Percentiles rank a stretch among this genome's conserved stretches.
Evolutionary conservation across 1,140 invertebrate genomes (phyloP).

Genomic region (Polypedilum pembai): DNA sequence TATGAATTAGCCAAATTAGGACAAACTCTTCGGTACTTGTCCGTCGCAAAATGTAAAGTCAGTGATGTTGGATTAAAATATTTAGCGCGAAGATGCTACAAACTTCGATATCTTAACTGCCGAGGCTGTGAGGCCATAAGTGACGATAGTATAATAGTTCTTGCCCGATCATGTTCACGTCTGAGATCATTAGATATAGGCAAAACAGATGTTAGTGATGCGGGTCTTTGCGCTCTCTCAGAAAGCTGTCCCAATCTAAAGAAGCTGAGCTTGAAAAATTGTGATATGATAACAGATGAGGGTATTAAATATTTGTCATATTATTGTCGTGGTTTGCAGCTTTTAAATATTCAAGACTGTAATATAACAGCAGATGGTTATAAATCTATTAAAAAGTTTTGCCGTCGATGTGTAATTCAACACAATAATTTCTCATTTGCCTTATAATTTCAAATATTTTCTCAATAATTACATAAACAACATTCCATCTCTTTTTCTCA

Average conservation of each 20-base stretch:
- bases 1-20: conserved; percentile 83
- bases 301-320: conserved; percentile 80
- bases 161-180: conserved; percentile 74
- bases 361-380: conserved; percentile 80
- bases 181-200: conserved; percentile 80
- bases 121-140: conserved; percentile 86
- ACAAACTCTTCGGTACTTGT: conserved; percentile 72
- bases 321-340: conserved; percentile 77
- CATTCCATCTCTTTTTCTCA: too few relatives aligned
- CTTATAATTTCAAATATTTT: conserved; percentile 27
- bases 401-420: conserved; percentile 84
- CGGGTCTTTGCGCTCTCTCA: conserved; percentile 72
- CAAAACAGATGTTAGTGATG: conserved; percentile 86
- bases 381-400: conserved; percentile 82
- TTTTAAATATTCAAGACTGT: conserved; percentile 87
- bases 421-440: conserved; percentile 83
- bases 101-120: conserved; percentile 81
- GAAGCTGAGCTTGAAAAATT: conserved; percentile 80
- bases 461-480: neutral
- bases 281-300: conserved; percentile 78
- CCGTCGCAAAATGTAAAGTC: conserved; percentile 81
- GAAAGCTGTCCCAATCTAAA: conserved; percentile 84
- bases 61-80: conserved; percentile 79
- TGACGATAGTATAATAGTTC: conserved; percentile 75
- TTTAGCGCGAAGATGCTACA: conserved; percentile 81